Percentiles rank a stretch among this genome's conserved stretches.
Conservation (phyloP, 2,797 vertebrate species). For the Carcharodon carcharias region DNA sequence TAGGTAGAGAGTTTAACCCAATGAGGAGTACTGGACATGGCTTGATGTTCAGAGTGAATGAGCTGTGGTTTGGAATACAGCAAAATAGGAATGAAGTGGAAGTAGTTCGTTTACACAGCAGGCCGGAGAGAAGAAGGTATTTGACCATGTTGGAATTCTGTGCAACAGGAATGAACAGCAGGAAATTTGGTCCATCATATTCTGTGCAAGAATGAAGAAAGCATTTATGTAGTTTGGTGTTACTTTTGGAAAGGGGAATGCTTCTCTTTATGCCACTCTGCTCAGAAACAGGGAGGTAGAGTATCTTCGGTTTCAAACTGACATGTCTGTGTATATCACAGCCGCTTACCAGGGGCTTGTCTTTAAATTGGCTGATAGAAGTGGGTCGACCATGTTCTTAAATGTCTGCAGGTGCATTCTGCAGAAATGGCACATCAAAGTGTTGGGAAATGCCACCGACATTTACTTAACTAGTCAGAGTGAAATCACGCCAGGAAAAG, state of each 20-base stretch:
- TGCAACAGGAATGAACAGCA: not conserved
- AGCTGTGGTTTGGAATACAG: not conserved
- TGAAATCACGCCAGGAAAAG: not conserved
- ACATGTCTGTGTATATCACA: not conserved
- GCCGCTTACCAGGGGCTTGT: not conserved
- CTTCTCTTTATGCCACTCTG: not conserved
- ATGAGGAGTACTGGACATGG: too few relatives aligned
- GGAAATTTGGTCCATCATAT: not conserved
- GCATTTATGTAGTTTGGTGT: not conserved
- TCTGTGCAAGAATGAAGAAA: not conserved
- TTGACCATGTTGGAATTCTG: not conserved
- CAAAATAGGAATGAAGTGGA: not conserved
- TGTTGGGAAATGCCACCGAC: slow-evolving; percentile 16
- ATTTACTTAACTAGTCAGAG: not conserved
- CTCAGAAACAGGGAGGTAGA: not conserved
- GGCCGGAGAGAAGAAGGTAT: too few relatives aligned
- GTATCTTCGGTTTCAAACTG: not conserved
- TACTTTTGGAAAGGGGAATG: not conserved
- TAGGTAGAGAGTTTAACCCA: not conserved
- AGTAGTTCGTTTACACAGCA: not conserved
- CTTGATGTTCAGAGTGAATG: not conserved
- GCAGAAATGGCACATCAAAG: not conserved
- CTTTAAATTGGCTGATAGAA: slow-evolving; percentile 19
- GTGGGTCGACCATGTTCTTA: not conserved
- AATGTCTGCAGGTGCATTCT: slow-evolving; percentile 3